Evolutionary conservation across 1,140 invertebrate genomes (phyloP).

Genomic region (Galleria mellonella): DNA sequence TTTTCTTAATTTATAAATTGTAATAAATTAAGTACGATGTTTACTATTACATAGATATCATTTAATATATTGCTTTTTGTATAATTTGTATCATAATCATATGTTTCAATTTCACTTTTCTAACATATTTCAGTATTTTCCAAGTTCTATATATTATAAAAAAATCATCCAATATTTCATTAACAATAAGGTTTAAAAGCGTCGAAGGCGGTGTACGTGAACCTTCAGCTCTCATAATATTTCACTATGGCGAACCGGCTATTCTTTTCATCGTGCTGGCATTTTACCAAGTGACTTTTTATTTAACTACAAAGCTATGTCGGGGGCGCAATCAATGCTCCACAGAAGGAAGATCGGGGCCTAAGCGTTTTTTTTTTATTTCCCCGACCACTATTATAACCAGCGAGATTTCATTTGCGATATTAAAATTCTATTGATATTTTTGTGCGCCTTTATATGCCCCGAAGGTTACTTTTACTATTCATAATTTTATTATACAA

Average conservation of each 20-base stretch:
- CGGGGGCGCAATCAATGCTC: constrained; percentile 56
- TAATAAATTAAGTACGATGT: no score
- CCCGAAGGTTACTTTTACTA: no score
- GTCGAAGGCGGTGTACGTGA: constrained; percentile 8
- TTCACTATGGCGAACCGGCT: constrained; percentile 38
- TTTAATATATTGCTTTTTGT: no score
- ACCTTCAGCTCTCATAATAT: constrained; percentile 25
- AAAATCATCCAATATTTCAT: no score
- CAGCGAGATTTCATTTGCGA: constrained; percentile 18
- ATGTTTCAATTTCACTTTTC: no score
- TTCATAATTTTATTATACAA: no score
- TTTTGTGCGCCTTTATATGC: neutral
- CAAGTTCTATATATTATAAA: no score
- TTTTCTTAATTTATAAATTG: no score
- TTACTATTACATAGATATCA: no score
- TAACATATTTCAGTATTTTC: no score
- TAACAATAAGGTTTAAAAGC: no score
- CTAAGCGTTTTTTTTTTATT: constrained; percentile 49
- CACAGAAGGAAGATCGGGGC: constrained; percentile 43
- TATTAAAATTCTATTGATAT: constrained; percentile 20
- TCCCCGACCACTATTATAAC: constrained; percentile 44
- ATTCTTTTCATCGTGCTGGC: constrained; percentile 58
- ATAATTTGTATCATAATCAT: no score
- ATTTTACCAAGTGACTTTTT: constrained; percentile 65
- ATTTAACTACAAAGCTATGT: constrained; percentile 55